Conservation (phyloP, 1,140 invertebrate species). For the Drosophila repletoides region DNA sequence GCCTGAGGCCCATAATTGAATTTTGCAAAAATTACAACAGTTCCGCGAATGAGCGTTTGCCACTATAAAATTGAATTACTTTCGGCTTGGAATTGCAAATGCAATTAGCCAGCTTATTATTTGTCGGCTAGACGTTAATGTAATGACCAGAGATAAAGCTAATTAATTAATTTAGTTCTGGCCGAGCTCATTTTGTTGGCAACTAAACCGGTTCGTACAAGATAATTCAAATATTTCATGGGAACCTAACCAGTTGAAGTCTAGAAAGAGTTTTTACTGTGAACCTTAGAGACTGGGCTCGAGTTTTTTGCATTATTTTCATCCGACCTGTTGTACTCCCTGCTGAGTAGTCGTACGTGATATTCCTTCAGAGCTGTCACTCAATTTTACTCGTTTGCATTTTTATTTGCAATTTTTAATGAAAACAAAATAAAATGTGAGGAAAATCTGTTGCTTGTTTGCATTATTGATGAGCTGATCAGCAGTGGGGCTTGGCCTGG, state of each 20-base stretch:
- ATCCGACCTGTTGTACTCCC: too few relatives aligned
- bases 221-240: too few relatives aligned
- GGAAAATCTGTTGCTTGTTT: constrained; percentile 53
- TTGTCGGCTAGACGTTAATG: too few relatives aligned
- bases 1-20: constrained; percentile 55
- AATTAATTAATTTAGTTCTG: too few relatives aligned
- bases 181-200: too few relatives aligned
- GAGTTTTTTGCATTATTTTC: too few relatives aligned
- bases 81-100: constrained; percentile 63
- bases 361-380: background rate
- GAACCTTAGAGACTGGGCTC: too few relatives aligned
- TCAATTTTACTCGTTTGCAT: constrained; percentile 21
- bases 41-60: constrained; percentile 23
- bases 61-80: constrained; percentile 56
- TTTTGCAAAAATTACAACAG: constrained; percentile 41
- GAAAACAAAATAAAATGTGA: constrained; percentile 43
- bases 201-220: too few relatives aligned
- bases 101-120: constrained; percentile 49
- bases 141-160: too few relatives aligned
- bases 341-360: constrained; percentile 16
- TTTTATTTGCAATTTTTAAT: constrained; percentile 52
- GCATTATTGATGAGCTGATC: constrained; percentile 57
- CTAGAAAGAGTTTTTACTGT: too few relatives aligned
- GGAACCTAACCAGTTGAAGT: too few relatives aligned
- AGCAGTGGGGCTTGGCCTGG: background rate